phyloP scores from a whole-genome alignment of 2,888 invertebrate species.

The Palloptera scutellata region DNA sequence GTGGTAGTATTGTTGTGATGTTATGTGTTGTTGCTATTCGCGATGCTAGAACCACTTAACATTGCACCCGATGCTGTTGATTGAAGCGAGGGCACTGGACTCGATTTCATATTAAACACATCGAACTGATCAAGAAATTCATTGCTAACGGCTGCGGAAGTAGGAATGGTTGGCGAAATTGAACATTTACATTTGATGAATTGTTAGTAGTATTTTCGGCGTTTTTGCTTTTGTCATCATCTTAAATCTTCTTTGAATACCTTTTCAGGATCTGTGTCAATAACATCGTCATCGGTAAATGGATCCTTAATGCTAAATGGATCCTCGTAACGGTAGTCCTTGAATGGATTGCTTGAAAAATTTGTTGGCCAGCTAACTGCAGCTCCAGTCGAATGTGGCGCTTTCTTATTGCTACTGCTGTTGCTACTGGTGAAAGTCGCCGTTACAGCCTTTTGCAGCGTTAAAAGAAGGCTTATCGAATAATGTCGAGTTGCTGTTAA shows the following conservation, averaged over 20 bases:
- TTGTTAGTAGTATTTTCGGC: conserved; percentile 21
- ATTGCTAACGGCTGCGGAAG: conserved; percentile 47
- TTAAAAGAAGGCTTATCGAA: conserved; percentile 52
- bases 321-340: conserved; percentile 89
- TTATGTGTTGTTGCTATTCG: conserved; percentile 26
- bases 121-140: conserved; percentile 57
- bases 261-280: conserved; percentile 38
- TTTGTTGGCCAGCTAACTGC: conserved; percentile 66
- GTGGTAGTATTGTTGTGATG: conserved; percentile 38
- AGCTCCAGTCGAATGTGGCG: conserved; percentile 35
- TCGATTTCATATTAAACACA: conserved; percentile 54
- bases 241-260: conserved; percentile 53
- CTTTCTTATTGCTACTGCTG: conserved; percentile 26
- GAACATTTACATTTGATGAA: conserved; percentile 31
- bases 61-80: conserved; percentile 41
- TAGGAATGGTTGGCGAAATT: no score
- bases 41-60: conserved; percentile 26
- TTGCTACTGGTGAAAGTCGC: conserved; percentile 31
- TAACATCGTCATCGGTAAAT: conserved; percentile 72
- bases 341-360: conserved; percentile 89
- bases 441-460: conserved; percentile 50
- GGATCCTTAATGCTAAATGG: conserved; percentile 83
- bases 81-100: conserved; percentile 54
- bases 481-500: conserved; percentile 36
- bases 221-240: conserved; percentile 48